Percentiles rank a stretch among this genome's conserved stretches.
These are phyloP conservation scores for Danionella cerebrum DNA, from an alignment of 2,113 vertebrate genomes.

Conservation along the genomic window DNA sequence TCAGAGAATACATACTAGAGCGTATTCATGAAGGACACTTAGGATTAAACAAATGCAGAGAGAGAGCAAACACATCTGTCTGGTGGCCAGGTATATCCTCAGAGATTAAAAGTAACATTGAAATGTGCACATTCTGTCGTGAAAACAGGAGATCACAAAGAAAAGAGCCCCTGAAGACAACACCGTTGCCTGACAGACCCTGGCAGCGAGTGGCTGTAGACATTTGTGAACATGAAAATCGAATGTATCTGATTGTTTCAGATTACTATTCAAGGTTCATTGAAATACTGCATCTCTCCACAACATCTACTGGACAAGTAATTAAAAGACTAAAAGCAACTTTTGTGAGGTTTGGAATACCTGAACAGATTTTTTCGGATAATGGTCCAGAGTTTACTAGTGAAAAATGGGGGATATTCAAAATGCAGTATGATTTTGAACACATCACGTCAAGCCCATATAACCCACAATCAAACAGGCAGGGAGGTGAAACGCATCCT, in stretches of 20 bases:
- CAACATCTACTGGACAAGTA: neutral
- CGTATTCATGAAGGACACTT: conserved; percentile 5
- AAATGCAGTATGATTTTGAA: neutral
- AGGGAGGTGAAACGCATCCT: neutral
- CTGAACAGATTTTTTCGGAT: neutral
- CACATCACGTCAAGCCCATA: no score
- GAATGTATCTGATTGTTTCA: neutral
- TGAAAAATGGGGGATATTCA: neutral
- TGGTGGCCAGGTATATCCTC: conserved; percentile 14
- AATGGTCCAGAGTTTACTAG: neutral
- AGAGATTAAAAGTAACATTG: neutral
- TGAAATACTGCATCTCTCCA: neutral
- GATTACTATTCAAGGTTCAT: neutral
- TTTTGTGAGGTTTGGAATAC: neutral
- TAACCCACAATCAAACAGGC: no score
- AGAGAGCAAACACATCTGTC: neutral
- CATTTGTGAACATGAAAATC: neutral
- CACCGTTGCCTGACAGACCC: neutral
- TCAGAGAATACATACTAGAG: conserved; percentile 13
- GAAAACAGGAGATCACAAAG: neutral
- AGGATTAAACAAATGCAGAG: neutral
- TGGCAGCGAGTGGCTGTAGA: neutral
- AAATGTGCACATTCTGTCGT: neutral
- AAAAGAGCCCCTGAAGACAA: conserved; percentile 17
- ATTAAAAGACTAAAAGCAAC: neutral